Conservation (phyloP, 2,113 vertebrate species). For the Campylomormyrus tamandua region DNA sequence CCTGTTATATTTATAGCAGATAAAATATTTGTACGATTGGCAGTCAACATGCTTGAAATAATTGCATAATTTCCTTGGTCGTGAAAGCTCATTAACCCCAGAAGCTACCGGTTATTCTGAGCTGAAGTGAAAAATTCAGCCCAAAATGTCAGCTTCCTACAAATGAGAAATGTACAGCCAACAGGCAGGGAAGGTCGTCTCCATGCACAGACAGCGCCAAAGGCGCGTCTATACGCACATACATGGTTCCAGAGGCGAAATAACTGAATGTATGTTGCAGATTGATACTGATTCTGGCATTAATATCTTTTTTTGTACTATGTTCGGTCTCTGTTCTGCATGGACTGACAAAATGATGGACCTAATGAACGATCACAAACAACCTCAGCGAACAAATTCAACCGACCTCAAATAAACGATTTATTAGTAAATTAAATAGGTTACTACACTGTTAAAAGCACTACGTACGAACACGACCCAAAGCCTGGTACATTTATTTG, state of each 20-base stretch:
- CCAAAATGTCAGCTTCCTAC: not conserved
- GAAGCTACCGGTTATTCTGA: not conserved
- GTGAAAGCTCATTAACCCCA: not conserved
- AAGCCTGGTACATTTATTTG: not conserved
- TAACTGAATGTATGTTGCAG: not conserved
- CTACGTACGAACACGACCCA: not conserved
- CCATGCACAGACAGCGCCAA: not conserved
- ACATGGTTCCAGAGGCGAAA: not conserved
- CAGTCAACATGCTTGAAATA: not conserved
- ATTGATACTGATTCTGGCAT: not conserved
- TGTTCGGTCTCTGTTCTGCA: not conserved
- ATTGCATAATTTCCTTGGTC: not conserved
- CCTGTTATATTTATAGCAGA: not conserved
- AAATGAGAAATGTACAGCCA: not conserved
- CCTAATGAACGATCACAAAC: not conserved
- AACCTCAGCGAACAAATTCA: not conserved
- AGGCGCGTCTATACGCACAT: not conserved
- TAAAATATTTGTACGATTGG: not conserved
- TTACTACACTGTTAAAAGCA: not conserved
- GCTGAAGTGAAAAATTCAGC: not conserved
- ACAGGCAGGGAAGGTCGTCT: conserved; percentile 5
- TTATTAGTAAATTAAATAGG: not conserved
- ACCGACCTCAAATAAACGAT: not conserved
- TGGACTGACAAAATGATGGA: not conserved
- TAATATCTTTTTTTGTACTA: not conserved